Base-by-base conservation (phyloP, 2,113 vertebrate species). In the Toxotes chatareus region DNA sequence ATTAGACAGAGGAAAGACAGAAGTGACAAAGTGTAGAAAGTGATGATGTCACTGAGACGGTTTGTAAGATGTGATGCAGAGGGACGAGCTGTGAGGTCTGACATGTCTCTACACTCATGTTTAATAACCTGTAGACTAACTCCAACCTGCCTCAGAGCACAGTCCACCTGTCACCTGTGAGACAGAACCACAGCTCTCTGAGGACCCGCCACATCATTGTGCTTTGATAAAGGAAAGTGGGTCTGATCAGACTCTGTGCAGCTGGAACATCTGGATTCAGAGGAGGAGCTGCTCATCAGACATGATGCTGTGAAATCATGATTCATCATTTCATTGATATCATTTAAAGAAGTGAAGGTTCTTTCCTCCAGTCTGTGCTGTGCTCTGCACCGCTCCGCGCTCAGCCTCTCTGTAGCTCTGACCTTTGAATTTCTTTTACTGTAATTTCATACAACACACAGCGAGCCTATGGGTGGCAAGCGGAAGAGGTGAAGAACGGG, bases 401-500 rank as follows among this genome's bases (percentile, higher is more conserved):
- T 27, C 27, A 27, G 27, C 27, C 27, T 27, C 27, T 27, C 27
- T 27, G 27, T 27, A 27, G 27, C 27, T 27, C 27, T 27, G 27
- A 53, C n/a, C 5, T 21, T 7, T 8, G 19, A n/a, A 10, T 56
- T 56, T 56, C n/a, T 27, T 11, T 23, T 56, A 27, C 61, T 62
- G 64, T 72, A 36, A 62, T 73, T 31, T 66, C 46, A 66, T 16
- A 63, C 34, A 44, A 49, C 4, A 12, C 69, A 13, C 36, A 13
- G 7, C 47, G 64, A 88, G 82, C 71, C 78, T 65, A 51, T 84
- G 79, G 69, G 71, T 83, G 69, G 47, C 74, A 74, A 66, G 92
- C 88, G 91, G 93, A 90, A 87, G 91, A 90, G 80, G 90, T 80
- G 87, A 86, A 31, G 79, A 75, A 14, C 57, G 44, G 79, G 81